Conservation (phyloP, 1,140 invertebrate species). For the Orussus abietinus region DNA sequence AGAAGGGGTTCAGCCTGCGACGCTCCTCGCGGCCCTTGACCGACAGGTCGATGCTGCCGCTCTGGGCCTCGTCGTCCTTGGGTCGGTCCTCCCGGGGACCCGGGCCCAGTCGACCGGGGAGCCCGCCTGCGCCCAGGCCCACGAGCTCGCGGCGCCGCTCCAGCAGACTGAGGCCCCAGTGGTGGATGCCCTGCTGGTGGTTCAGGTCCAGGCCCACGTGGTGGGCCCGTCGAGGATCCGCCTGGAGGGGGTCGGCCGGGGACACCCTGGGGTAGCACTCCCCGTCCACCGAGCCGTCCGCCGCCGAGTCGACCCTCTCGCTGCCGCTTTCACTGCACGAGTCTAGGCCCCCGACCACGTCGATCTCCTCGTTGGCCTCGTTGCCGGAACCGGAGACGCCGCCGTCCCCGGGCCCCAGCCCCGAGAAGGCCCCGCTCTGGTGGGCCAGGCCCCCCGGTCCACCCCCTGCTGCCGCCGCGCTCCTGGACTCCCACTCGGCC, state of each 20-base stretch:
- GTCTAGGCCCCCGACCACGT: constrained; percentile 68
- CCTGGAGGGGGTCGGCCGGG: constrained; percentile 48
- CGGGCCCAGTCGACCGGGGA: constrained; percentile 35
- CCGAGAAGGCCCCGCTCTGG: too few species aligned
- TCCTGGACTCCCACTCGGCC: constrained; percentile 74
- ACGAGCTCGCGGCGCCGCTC: constrained; percentile 46
- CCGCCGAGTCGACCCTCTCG: constrained; percentile 59
- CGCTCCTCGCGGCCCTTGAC: constrained; percentile 56
- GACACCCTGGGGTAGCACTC: constrained; percentile 38
- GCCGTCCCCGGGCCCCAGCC: constrained; percentile 58
- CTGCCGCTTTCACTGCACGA: constrained; percentile 58
- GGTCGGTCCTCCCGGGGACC: constrained; percentile 50
- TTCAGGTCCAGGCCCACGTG: constrained; percentile 38
- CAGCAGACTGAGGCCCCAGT: constrained; percentile 46
- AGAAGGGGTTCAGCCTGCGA: constrained; percentile 72
- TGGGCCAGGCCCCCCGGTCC: too few species aligned
- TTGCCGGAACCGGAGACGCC: constrained; percentile 68
- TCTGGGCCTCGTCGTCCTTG: constrained; percentile 48
- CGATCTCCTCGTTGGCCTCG: constrained; percentile 70
- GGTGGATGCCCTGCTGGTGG: constrained; percentile 48
- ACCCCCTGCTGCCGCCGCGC: constrained; percentile 39
- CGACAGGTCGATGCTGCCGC: constrained; percentile 49
- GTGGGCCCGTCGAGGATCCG: constrained; percentile 23
- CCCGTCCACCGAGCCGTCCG: constrained; percentile 59
- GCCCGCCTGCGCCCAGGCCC: constrained; percentile 30